These are phyloP conservation scores for Heliornis fulica DNA, from an alignment of 2,113 vertebrate genomes.

Conservation along the genomic window DNA sequence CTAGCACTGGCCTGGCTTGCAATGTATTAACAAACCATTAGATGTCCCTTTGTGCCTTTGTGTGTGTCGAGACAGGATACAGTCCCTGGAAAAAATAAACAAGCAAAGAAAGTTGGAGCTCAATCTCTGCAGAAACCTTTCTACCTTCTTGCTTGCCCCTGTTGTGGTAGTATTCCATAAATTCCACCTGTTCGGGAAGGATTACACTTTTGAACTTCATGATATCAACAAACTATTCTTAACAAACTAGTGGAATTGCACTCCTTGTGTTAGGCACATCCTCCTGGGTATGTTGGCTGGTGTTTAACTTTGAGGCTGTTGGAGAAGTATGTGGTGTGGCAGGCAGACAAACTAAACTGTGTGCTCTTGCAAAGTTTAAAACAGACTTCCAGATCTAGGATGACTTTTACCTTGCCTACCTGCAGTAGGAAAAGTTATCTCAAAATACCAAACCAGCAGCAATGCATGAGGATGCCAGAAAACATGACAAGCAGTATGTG, in stretches of 20 bases:
- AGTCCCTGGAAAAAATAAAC: neutral
- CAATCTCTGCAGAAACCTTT: neutral
- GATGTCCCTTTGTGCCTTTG: conserved; percentile 22
- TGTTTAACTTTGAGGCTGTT: neutral
- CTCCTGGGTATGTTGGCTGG: neutral
- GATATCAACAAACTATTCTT: neutral
- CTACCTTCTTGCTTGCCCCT: neutral
- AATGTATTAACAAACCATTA: conserved; percentile 25
- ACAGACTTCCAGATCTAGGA: neutral
- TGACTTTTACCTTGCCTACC: neutral
- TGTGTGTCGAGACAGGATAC: neutral
- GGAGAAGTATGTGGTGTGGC: neutral
- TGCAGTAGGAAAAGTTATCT: neutral
- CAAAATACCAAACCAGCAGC: neutral
- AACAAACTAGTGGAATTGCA: neutral
- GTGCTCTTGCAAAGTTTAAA: neutral
- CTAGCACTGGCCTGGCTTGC: neutral
- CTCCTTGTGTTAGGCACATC: neutral
- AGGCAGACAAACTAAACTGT: neutral
- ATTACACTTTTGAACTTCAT: neutral
- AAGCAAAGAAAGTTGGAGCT: neutral
- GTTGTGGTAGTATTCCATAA: neutral
- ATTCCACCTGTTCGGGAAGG: neutral
- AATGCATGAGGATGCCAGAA: neutral
- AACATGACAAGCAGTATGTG: neutral